phyloP scores from a whole-genome alignment of 2,797 vertebrate species.

The Limnodromus scolopaceus region DNA sequence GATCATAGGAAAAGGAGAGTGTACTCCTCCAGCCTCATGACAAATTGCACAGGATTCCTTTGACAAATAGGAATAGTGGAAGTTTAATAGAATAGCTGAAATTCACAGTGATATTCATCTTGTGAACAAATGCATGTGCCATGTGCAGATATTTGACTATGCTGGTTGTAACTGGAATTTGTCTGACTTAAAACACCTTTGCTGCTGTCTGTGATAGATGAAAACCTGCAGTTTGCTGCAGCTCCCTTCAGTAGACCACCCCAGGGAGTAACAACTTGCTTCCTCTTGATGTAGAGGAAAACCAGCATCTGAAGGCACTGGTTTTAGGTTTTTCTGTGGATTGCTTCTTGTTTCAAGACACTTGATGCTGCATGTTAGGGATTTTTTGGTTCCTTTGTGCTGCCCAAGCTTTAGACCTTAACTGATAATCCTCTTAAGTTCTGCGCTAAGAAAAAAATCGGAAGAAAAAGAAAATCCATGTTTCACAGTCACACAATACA shows the following conservation, averaged over 20 bases:
- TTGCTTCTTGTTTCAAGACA: background rate
- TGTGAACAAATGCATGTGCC: background rate
- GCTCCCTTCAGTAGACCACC: background rate
- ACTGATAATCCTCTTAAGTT: background rate
- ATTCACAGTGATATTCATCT: background rate
- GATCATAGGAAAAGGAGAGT: background rate
- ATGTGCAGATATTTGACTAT: background rate
- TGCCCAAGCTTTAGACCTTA: background rate
- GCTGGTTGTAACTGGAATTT: background rate
- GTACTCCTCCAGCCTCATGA: background rate
- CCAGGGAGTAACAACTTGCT: background rate
- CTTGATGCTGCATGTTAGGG: background rate
- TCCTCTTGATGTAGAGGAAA: background rate
- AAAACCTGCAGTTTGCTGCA: background rate
- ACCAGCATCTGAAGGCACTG: background rate
- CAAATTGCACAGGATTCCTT: background rate
- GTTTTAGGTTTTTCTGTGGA: background rate
- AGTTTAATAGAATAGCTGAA: background rate
- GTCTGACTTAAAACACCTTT: background rate
- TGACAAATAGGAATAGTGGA: background rate
- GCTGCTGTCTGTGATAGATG: background rate
- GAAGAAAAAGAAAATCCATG: background rate
- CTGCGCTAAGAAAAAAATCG: background rate
- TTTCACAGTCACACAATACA: background rate
- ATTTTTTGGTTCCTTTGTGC: background rate